Conservation (phyloP, 1,140 invertebrate genomes). For the Diprion similis region DNA sequence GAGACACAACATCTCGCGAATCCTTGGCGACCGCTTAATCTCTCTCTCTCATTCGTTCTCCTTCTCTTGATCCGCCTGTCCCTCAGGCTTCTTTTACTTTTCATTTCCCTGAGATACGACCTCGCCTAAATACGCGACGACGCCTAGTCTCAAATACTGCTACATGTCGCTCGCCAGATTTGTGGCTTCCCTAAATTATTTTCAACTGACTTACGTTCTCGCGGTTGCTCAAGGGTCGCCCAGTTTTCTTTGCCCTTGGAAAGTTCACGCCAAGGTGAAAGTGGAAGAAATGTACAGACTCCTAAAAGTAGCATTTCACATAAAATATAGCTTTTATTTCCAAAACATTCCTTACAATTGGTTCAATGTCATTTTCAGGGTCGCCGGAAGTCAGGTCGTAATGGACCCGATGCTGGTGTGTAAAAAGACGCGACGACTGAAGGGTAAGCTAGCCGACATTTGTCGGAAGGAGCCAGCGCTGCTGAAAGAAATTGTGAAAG, state of each 20-base stretch:
- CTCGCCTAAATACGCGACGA: conserved; percentile 31
- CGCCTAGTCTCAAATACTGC: conserved; percentile 10
- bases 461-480: conserved; percentile 77
- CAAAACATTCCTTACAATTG: conserved; percentile 10
- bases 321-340: conserved; percentile 5
- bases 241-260: not conserved
- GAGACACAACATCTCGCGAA: conserved; percentile 12
- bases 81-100: conserved; percentile 8
- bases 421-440: conserved; percentile 76
- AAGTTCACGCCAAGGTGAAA: not conserved
- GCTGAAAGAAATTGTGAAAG: conserved; percentile 78
- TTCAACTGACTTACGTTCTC: not conserved
- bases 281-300: not conserved
- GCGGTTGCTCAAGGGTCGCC: too few relatives aligned
- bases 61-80: not conserved
- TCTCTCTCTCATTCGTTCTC: conserved; percentile 18
- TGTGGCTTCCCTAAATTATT: conserved; percentile 34
- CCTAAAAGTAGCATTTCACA: conserved; percentile 36
- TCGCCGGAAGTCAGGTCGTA: conserved; percentile 81
- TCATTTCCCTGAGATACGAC: conserved; percentile 24
- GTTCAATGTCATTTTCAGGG: conserved; percentile 63
- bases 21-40: conserved; percentile 31
- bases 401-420: conserved; percentile 89
- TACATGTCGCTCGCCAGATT: conserved; percentile 30
- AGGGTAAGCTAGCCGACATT: conserved; percentile 79